phyloP scores from a whole-genome alignment of 2,113 vertebrate species.

The Pipra filicauda region DNA sequence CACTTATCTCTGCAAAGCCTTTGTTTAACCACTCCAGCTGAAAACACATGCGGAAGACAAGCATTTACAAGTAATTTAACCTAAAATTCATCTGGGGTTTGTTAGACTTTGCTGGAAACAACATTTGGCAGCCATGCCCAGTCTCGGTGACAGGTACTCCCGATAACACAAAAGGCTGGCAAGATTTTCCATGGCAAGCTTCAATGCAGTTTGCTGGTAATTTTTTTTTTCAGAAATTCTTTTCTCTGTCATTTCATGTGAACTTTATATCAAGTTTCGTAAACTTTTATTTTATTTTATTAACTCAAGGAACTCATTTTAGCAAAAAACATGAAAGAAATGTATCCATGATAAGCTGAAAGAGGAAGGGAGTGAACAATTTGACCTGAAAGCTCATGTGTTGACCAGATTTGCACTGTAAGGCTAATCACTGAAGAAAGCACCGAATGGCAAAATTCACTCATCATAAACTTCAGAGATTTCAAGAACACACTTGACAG shows the following conservation, averaged over 20 bases:
- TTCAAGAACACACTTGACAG: constrained; percentile 48
- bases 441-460: constrained; percentile 33
- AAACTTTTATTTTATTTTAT: not conserved
- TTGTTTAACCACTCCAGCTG: constrained; percentile 28
- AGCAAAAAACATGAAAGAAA: not conserved
- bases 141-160: not conserved
- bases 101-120: not conserved
- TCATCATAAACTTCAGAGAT: constrained; percentile 63
- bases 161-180: not conserved
- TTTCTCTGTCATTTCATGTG: not conserved
- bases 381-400: constrained; percentile 50
- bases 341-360: not conserved
- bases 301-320: not conserved
- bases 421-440: constrained; percentile 37
- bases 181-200: not conserved
- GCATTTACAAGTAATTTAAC: constrained; percentile 27
- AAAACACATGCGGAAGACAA: not conserved
- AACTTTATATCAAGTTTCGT: not conserved
- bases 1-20: not conserved
- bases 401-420: constrained; percentile 53
- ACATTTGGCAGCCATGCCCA: not conserved
- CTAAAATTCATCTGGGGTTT: not conserved
- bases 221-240: not conserved
- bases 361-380: not conserved
- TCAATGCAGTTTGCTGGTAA: rapidly evolving